Evolutionary conservation across 2,797 vertebrate species (phyloP).

Genomic region (Melanotaenia nigrans): DNA sequence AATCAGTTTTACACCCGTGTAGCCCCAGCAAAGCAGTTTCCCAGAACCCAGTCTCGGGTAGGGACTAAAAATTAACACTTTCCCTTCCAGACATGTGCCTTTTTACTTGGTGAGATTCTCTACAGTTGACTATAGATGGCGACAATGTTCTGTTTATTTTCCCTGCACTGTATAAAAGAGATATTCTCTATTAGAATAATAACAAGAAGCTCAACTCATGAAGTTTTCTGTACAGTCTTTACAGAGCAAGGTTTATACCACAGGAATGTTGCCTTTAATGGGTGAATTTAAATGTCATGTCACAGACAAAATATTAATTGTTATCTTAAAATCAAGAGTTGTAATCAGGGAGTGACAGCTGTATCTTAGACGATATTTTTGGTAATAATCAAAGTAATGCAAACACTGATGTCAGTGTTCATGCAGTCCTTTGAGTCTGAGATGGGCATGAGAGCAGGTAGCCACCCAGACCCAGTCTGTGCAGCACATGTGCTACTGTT

Average conservation of each 20-base stretch:
- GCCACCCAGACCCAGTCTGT: constrained; percentile 49
- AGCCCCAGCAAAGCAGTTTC: constrained; percentile 18
- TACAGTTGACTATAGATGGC: neutral
- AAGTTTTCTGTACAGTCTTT: neutral
- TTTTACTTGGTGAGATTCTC: neutral
- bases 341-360: neutral
- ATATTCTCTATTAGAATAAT: neutral
- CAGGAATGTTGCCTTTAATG: neutral
- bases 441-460: constrained; percentile 20
- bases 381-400: neutral
- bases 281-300: neutral
- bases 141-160: neutral
- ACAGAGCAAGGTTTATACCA: neutral
- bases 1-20: constrained; percentile 53
- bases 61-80: constrained; percentile 44
- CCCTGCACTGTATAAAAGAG: neutral
- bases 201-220: neutral
- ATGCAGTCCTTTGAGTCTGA: constrained; percentile 24
- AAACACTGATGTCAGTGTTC: neutral
- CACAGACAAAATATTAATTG: neutral
- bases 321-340: neutral
- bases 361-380: neutral
- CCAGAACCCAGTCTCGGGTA: neutral
- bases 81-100: constrained; percentile 3
- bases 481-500: constrained; percentile 78